Evolutionary conservation across 2,113 vertebrate genomes (phyloP).

Genomic region (Cephalopholis sonnerati): DNA sequence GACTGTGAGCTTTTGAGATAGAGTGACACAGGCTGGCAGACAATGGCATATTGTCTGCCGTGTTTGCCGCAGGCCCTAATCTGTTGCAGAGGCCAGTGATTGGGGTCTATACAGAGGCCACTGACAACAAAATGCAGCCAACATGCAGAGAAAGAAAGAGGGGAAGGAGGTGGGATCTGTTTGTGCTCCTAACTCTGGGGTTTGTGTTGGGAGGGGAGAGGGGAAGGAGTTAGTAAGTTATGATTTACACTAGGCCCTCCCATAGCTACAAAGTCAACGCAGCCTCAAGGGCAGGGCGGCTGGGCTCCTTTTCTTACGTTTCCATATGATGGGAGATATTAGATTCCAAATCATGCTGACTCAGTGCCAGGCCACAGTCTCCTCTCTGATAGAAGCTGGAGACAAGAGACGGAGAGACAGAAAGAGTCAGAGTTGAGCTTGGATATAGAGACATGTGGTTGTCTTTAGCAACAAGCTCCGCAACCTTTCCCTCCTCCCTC

Average conservation of each 20-base stretch:
- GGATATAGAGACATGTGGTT: conserved; percentile 86
- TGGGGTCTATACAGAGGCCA: conserved; percentile 48
- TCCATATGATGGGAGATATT: conserved; percentile 80
- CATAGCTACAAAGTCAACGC: conserved; percentile 60
- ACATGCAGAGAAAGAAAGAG: not conserved
- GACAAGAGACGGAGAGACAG: conserved; percentile 69
- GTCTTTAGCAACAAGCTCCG: conserved; percentile 82
- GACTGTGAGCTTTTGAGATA: conserved; percentile 31
- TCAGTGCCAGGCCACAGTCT: conserved; percentile 88
- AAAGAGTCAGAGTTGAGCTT: conserved; percentile 76
- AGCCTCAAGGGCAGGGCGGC: conserved; percentile 62
- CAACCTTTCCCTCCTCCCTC: conserved; percentile 59
- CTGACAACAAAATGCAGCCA: conserved; percentile 47
- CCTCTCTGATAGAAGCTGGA: conserved; percentile 84
- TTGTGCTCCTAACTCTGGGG: conserved; percentile 59
- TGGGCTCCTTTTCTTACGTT: conserved; percentile 64
- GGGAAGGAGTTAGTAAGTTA: conserved; percentile 65
- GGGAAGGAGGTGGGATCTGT: conserved; percentile 51
- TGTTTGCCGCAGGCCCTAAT: conserved; percentile 73
- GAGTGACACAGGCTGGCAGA: conserved; percentile 56
- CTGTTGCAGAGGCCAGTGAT: conserved; percentile 70
- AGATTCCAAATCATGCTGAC: conserved; percentile 82
- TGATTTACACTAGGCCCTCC: conserved; percentile 78
- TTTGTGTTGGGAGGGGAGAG: conserved; percentile 66
- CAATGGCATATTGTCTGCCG: conserved; percentile 72